Evolutionary conservation across 2,797 vertebrate genomes (phyloP).

Genomic region (Hippoglossus hippoglossus): DNA sequence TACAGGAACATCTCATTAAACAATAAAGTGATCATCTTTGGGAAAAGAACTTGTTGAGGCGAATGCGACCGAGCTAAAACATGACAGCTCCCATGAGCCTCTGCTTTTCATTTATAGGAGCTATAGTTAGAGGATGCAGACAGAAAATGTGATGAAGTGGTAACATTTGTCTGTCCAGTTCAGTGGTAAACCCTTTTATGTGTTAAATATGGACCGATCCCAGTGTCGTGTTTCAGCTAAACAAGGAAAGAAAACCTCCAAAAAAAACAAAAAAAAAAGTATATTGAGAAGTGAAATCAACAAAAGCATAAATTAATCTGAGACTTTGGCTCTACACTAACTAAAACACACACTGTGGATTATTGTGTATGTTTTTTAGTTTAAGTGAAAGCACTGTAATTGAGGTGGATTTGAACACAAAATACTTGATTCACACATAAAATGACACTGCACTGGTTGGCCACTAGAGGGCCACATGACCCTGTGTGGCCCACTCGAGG

Average conservation of each 20-base stretch:
- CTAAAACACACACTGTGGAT: neutral
- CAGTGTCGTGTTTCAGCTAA: conserved; percentile 1
- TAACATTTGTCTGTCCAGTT: neutral
- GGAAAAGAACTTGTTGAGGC: neutral
- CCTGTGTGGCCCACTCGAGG: conserved; percentile 10
- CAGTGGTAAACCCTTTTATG: neutral
- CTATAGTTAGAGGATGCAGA: neutral
- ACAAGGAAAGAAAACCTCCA: conserved; percentile 1
- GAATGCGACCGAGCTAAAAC: neutral
- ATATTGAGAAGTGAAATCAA: neutral
- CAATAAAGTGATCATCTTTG: conserved; percentile 40
- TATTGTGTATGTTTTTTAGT: neutral
- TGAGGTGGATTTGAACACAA: conserved; percentile 16
- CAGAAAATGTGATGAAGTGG: neutral
- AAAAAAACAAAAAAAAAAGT: neutral
- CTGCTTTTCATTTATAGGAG: neutral
- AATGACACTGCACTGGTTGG: neutral
- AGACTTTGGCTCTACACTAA: conserved; percentile 8
- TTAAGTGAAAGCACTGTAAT: neutral
- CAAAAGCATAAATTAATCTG: neutral
- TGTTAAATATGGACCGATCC: neutral
- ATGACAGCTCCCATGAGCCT: conserved; percentile 3
- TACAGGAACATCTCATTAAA: conserved; percentile 18
- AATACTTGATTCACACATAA: neutral
- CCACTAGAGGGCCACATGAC: conserved; percentile 61